Evolutionary conservation across 2,888 invertebrate species (phyloP).

Genomic region (Acronicta aceris): DNA sequence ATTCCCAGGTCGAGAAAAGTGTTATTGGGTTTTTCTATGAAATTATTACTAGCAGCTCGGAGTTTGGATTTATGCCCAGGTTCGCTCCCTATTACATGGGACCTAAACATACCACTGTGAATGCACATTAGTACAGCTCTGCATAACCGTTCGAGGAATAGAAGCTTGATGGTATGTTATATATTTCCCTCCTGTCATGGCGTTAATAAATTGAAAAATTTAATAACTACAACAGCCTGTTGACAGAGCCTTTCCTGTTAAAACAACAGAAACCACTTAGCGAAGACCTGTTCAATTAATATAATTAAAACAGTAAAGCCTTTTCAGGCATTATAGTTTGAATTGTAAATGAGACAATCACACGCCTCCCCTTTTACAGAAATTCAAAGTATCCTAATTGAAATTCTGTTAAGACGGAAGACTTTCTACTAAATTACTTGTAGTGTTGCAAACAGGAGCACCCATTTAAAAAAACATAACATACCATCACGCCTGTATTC

Average conservation of each 20-base stretch:
- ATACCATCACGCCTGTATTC: too few species aligned
- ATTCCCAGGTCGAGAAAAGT: too few species aligned
- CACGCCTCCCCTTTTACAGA: slow-evolving; percentile 59
- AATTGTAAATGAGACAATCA: slow-evolving; percentile 69
- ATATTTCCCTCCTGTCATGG: neutral
- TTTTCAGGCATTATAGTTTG: slow-evolving; percentile 59
- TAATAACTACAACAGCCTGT: slow-evolving; percentile 24
- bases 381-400: slow-evolving; percentile 61
- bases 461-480: neutral
- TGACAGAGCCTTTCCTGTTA: slow-evolving; percentile 23
- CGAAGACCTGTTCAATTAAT: slow-evolving; percentile 63
- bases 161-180: too few species aligned
- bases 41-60: too few species aligned
- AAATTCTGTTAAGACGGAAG: slow-evolving; percentile 56
- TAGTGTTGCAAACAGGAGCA: slow-evolving; percentile 7
- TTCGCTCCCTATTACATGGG: too few species aligned
- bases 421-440: slow-evolving; percentile 26
- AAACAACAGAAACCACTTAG: slow-evolving; percentile 57
- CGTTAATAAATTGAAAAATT: slow-evolving; percentile 14
- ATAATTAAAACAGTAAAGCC: slow-evolving; percentile 60
- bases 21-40: too few species aligned
- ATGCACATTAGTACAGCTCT: too few species aligned
- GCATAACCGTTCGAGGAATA: too few species aligned
- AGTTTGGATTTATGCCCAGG: too few species aligned
- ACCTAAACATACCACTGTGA: too few species aligned